Evolutionary conservation across 2,113 vertebrate species (phyloP).

Genomic region (Helogale parvula): DNA sequence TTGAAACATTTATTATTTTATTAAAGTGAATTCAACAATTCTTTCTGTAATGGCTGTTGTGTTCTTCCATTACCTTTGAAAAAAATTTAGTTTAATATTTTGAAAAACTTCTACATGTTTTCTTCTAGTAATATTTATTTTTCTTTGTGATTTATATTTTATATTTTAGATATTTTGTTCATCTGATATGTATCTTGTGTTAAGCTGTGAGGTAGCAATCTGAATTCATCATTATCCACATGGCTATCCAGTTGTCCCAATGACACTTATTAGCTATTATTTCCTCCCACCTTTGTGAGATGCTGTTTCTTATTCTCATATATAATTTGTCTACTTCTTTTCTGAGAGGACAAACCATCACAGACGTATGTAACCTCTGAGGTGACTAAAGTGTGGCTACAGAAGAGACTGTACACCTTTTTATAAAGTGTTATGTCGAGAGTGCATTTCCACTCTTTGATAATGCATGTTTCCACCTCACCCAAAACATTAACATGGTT

Average conservation of each 20-base stretch:
- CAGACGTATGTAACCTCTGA: not conserved
- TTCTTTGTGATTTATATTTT: not conserved
- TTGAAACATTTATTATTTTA: not conserved
- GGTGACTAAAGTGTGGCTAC: not conserved
- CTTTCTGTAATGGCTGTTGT: not conserved
- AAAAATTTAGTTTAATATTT: not conserved
- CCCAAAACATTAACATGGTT: not conserved
- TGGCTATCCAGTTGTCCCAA: not conserved
- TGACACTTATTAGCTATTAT: not conserved
- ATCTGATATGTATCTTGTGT: not conserved
- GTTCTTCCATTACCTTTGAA: not conserved
- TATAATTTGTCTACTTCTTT: not conserved
- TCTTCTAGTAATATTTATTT: not conserved
- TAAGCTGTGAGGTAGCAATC: not conserved
- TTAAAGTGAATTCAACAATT: not conserved
- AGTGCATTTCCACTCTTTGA: not conserved
- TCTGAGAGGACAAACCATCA: not conserved
- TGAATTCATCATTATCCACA: not conserved
- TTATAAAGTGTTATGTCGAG: not conserved
- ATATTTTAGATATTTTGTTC: slow-evolving; percentile 14
- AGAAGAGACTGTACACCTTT: not conserved
- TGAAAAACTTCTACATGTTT: not conserved
- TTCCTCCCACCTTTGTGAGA: not conserved
- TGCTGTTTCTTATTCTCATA: not conserved
- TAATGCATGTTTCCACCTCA: not conserved